Percentiles rank a stretch among this genome's conserved stretches.
Conservation (phyloP, 2,797 vertebrate genomes). For the Esox lucius region DNA sequence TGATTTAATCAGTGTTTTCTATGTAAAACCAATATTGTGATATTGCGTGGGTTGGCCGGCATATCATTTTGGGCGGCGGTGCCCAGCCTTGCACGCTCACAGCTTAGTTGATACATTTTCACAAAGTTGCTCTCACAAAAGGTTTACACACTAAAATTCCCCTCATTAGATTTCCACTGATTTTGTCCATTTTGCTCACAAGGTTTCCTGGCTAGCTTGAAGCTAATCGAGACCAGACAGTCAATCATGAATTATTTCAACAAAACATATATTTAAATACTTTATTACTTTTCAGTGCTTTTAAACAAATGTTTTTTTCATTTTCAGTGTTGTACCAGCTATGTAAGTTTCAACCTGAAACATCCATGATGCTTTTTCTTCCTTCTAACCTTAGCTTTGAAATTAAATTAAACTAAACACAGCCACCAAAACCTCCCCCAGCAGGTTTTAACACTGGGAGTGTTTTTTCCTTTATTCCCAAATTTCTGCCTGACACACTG, state of each 20-base stretch:
- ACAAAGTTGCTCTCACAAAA: no score
- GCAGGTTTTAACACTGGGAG: slow-evolving; percentile 98
- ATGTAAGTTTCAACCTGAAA: slow-evolving; percentile 93
- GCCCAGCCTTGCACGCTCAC: no score
- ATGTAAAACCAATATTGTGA: no score
- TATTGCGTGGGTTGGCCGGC: no score
- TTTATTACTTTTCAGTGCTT: slow-evolving; percentile 97
- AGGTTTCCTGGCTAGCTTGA: slow-evolving; percentile 81
- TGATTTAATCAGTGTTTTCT: no score
- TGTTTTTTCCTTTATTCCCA: slow-evolving; percentile 98
- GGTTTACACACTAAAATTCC: no score
- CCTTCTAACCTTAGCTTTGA: slow-evolving; percentile 84
- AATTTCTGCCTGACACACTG: slow-evolving; percentile 96
- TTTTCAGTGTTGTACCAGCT: slow-evolving; percentile 97
- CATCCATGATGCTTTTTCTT: slow-evolving; percentile 43
- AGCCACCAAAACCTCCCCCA: slow-evolving; percentile 98
- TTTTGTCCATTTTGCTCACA: no score
- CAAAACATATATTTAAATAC: no score
- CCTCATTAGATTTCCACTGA: no score
- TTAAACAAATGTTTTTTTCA: no score
- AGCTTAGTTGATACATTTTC: no score
- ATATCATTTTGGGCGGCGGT: no score
- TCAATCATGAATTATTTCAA: slow-evolving; percentile 86
- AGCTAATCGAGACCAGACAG: slow-evolving; percentile 88
- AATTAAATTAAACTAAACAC: slow-evolving; percentile 81